phyloP scores from a whole-genome alignment of 2,888 invertebrate genomes.

The Sussaba pulchella region DNA sequence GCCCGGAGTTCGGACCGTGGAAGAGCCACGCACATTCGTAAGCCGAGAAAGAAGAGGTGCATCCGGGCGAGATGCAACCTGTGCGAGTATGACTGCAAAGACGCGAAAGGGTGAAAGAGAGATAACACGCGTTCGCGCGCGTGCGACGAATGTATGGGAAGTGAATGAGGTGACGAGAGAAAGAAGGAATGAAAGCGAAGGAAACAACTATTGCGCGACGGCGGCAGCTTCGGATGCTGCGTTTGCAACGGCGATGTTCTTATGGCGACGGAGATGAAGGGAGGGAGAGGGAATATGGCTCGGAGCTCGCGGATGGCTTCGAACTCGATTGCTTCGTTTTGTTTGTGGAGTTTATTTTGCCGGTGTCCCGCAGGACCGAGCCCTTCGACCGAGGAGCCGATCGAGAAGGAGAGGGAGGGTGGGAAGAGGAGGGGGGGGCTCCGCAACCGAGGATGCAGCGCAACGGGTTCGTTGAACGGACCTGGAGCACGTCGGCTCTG shows the following conservation, averaged over 20 bases:
- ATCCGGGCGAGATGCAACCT: neutral
- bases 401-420: too few species aligned
- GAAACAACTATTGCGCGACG: too few species aligned
- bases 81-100: slow-evolving; percentile 19
- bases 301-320: slow-evolving; percentile 53
- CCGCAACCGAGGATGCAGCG: slow-evolving; percentile 38
- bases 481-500: slow-evolving; percentile 39
- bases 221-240: too few species aligned
- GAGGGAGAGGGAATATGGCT: slow-evolving; percentile 55
- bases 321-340: slow-evolving; percentile 72
- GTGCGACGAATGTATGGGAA: slow-evolving; percentile 58
- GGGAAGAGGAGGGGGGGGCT: neutral
- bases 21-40: too few species aligned
- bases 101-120: slow-evolving; percentile 55
- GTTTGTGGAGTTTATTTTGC: slow-evolving; percentile 71
- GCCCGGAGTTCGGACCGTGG: too few species aligned
- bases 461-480: slow-evolving; percentile 70
- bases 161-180: slow-evolving; percentile 38
- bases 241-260: too few species aligned
- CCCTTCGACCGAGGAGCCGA: slow-evolving; percentile 47
- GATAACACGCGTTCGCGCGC: slow-evolving; percentile 49
- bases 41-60: too few species aligned
- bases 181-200: slow-evolving; percentile 29
- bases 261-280: too few species aligned
- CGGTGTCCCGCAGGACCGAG: slow-evolving; percentile 64